Evolutionary conservation across 64 coral and sea anemone genomes (phyloP).

Genomic region (Pachyseris speciosa): DNA sequence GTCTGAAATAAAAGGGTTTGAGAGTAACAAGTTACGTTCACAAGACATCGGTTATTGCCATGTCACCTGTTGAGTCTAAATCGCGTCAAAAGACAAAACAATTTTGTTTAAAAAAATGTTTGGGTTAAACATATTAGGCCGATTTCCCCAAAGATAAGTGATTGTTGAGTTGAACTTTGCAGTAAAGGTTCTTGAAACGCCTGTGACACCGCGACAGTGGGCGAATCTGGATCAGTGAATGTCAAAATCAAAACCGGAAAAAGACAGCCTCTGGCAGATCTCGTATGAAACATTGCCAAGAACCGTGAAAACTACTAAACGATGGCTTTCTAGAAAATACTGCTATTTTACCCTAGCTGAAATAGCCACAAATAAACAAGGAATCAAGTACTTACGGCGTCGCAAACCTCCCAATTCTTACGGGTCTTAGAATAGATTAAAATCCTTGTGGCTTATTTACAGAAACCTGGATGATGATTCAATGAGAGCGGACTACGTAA

Average conservation of each 20-base stretch:
- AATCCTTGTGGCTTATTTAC: constrained; percentile 23
- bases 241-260: constrained; percentile 37
- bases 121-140: background rate
- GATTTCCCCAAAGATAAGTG: background rate
- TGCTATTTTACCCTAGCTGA: too few relatives aligned
- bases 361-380: background rate
- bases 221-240: background rate
- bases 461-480: background rate
- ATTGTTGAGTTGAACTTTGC: background rate
- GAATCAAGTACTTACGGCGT: constrained; percentile 2
- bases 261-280: background rate
- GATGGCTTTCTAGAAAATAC: background rate
- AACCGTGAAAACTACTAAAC: background rate
- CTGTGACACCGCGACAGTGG: background rate
- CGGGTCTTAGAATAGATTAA: constrained; percentile 4
- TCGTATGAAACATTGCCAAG: background rate
- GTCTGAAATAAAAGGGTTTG: background rate
- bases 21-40: background rate
- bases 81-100: background rate
- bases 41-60: background rate
- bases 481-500: constrained; percentile 41
- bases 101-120: background rate
- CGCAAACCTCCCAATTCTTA: constrained; percentile 10
- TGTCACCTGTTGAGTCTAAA: constrained; percentile 16
- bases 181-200: background rate